Evolutionary conservation across 2,113 vertebrate species (phyloP).

Genomic region (Sinocyclocheilus grahami): DNA sequence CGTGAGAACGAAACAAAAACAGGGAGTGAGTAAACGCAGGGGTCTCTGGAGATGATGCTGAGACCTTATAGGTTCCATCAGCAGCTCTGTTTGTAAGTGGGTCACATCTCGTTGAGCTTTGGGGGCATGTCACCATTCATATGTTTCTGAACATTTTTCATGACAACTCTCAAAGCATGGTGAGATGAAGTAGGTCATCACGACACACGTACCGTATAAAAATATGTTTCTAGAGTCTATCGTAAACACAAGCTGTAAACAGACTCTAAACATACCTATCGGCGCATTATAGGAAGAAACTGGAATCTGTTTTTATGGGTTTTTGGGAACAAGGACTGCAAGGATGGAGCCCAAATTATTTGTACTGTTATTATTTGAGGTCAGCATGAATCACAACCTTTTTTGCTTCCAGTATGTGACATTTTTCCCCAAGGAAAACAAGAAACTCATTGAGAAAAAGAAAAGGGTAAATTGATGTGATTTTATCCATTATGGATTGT

Average conservation of each 20-base stretch:
- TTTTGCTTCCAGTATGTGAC: background rate
- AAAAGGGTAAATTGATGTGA: background rate
- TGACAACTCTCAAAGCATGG: slow-evolving; percentile 20
- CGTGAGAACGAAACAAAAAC: background rate
- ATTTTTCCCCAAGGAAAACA: background rate
- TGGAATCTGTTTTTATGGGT: background rate
- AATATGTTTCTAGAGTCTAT: slow-evolving; percentile 9
- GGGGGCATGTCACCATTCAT: slow-evolving; percentile 44
- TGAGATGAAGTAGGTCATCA: slow-evolving; percentile 33
- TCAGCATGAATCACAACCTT: background rate
- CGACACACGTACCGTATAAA: background rate
- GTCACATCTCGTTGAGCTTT: slow-evolving; percentile 54
- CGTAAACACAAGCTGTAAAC: background rate
- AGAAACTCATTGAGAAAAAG: background rate
- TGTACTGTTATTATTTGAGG: background rate
- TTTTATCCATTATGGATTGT: background rate
- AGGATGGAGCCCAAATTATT: background rate
- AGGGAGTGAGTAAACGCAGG: slow-evolving; percentile 5
- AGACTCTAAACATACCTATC: slow-evolving; percentile 6
- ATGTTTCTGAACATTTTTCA: slow-evolving; percentile 36
- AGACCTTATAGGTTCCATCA: slow-evolving; percentile 37
- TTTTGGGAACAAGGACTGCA: background rate
- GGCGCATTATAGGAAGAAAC: background rate
- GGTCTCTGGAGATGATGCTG: slow-evolving; percentile 29
- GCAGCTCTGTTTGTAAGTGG: slow-evolving; percentile 50